Percentiles rank a stretch among this genome's conserved stretches.
Conservation (phyloP, 2,797 vertebrate genomes). For the Tarsius wallacei region DNA sequence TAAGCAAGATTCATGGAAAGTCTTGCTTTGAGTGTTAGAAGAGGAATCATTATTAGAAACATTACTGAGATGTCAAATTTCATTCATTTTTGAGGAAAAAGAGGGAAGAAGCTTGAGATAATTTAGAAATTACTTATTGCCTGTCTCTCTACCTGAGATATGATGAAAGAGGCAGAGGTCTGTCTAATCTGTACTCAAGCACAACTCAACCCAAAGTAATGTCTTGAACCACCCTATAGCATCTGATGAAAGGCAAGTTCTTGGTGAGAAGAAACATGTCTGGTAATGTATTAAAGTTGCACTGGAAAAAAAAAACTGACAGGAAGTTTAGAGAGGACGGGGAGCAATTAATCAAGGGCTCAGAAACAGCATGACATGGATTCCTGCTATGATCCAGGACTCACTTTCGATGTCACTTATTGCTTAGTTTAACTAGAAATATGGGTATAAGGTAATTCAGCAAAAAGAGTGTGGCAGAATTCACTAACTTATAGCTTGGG, state of each 20-base stretch:
- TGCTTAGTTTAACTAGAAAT: neutral
- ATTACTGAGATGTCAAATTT: neutral
- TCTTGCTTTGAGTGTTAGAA: slow-evolving; percentile 14
- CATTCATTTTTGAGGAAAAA: neutral
- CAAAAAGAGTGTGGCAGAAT: neutral
- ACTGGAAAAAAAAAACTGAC: neutral
- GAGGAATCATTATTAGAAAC: slow-evolving; percentile 16
- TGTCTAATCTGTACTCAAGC: neutral
- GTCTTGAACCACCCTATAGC: neutral
- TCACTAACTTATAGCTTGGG: neutral
- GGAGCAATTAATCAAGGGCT: neutral
- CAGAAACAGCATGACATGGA: neutral
- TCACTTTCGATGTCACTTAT: neutral
- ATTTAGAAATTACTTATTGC: neutral
- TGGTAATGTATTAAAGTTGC: neutral
- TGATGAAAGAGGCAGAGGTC: neutral
- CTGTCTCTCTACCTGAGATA: neutral
- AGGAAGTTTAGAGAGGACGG: neutral
- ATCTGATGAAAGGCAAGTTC: neutral
- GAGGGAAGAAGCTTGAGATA: neutral
- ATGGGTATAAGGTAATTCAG: neutral
- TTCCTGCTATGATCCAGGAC: neutral
- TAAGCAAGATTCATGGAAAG: slow-evolving; percentile 23
- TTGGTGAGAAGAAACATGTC: neutral
- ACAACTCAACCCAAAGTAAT: neutral